Conservation (phyloP, 2,113 vertebrate species). For the Hymenochirus boettgeri region DNA sequence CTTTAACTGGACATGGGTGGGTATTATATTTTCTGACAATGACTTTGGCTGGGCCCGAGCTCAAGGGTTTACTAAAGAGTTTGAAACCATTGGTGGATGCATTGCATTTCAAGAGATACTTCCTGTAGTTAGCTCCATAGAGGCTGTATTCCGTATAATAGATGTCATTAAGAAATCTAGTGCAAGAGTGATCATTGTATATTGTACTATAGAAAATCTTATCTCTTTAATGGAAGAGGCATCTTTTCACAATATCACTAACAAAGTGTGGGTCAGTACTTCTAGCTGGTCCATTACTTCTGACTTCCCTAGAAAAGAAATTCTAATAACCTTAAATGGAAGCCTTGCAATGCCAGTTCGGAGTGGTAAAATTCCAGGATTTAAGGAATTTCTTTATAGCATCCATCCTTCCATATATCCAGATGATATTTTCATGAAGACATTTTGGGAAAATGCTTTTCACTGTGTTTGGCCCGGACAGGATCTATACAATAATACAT, state of each 20-base stretch:
- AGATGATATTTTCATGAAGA: conserved; percentile 27
- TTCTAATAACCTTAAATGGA: conserved; percentile 34
- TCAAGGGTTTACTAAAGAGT: conserved; percentile 8
- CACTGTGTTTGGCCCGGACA: conserved; percentile 17
- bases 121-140: conserved; percentile 15
- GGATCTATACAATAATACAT: background rate
- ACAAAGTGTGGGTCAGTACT: conserved; percentile 22
- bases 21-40: conserved; percentile 20
- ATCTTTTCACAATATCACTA: conserved; percentile 21
- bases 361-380: conserved; percentile 21
- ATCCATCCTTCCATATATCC: conserved; percentile 17
- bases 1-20: conserved; percentile 37
- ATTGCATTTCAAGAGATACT: conserved; percentile 24
- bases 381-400: conserved; percentile 31
- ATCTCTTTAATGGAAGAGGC: conserved; percentile 31
- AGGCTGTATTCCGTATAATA: conserved; percentile 18
- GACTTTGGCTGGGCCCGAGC: conserved; percentile 25
- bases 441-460: conserved; percentile 32
- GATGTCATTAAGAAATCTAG: conserved; percentile 19
- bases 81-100: conserved; percentile 21
- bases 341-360: conserved; percentile 14
- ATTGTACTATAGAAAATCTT: conserved; percentile 30
- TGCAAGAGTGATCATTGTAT: conserved; percentile 30
- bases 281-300: conserved; percentile 25
- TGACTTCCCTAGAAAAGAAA: conserved; percentile 14